Evolutionary conservation across 2,888 invertebrate genomes (phyloP), one percentile per base, ranked within the genome.

Genomic region (Microdon myrmicae): DNA sequence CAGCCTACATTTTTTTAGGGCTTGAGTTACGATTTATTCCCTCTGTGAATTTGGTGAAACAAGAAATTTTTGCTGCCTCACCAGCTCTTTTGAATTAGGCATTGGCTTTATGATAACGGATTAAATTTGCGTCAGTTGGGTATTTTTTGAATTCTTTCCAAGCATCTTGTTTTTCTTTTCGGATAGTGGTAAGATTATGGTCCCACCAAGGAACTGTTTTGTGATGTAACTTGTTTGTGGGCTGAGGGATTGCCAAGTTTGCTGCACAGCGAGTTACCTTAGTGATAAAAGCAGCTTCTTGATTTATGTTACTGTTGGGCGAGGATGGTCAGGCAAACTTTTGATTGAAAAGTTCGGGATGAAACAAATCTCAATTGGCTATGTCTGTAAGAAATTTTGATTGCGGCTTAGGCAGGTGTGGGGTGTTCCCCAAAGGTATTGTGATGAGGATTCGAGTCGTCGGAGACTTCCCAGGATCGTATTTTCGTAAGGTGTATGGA

Each of bases 1-100:
- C 19, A 6, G 29, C 3, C 41, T 22, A 41, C 7, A 41, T 16
- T 29, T 41, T 41, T 29, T 22, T 29, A 3, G 41, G 26, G 5
- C 19, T 29, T 19, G 43, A 43, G 7, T 31, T 31, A 7, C 7
- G 31, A 19, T 31, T 43, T 3, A 43, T 43, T 20, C 14, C 26
- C 1, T n/a, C 2, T 5, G 43, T 29, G 12, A 31, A 32, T 43
- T 16, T 7, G 10, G 14, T 13, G n/a, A 31, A 32, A 14, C 9
- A 31, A 16, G 22, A 3, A 12, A 8, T 6, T 22, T 7, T 43
- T 22, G 13, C 29, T 9, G 6, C n/a, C n/a, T 19, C 29, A n/a
- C 17, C 41, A 20, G 41, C 41, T 13, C 14, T 41, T 5, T 13
- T 10, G 5, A 43, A 43, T 16, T 23, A 10, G 4, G 43, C 43